phyloP scores from a whole-genome alignment of 2,888 invertebrate species.

The Limnephilus rhombicus region DNA sequence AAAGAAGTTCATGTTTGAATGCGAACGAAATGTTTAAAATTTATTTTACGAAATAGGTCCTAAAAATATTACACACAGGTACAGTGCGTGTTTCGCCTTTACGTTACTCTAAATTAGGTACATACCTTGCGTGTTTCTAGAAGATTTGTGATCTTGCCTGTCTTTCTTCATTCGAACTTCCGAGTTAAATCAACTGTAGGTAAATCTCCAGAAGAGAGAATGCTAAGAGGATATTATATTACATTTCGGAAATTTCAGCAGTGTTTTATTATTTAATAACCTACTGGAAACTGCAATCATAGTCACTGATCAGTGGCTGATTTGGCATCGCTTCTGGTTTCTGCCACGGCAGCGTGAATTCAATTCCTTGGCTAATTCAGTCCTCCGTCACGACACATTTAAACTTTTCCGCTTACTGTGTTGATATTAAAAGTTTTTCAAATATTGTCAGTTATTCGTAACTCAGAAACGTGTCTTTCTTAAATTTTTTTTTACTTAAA shows the following conservation, averaged over 20 bases:
- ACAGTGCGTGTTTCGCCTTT: not conserved
- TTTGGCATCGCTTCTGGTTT: too few relatives aligned
- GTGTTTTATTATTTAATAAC: not conserved
- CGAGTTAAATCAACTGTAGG: not conserved
- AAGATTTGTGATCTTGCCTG: not conserved
- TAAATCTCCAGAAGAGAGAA: not conserved
- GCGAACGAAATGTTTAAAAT: not conserved
- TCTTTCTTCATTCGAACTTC: not conserved
- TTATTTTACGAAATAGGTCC: not conserved
- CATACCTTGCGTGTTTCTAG: not conserved
- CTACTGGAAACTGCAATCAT: too few relatives aligned
- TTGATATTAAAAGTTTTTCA: too few relatives aligned
- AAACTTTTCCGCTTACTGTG: too few relatives aligned
- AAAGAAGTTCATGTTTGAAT: not conserved
- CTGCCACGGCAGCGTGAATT: too few relatives aligned
- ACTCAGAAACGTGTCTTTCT: too few relatives aligned
- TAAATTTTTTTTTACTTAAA: too few relatives aligned
- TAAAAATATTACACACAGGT: not conserved
- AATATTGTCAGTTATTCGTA: too few relatives aligned
- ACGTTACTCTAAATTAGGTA: not conserved
- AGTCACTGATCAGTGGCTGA: too few relatives aligned
- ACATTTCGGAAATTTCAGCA: not conserved
- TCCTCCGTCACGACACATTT: too few relatives aligned
- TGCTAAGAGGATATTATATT: not conserved
- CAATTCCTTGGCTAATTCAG: too few relatives aligned